phyloP scores from a whole-genome alignment of 1,140 invertebrate genomes.

The Akabosia matsudoensis region DNA sequence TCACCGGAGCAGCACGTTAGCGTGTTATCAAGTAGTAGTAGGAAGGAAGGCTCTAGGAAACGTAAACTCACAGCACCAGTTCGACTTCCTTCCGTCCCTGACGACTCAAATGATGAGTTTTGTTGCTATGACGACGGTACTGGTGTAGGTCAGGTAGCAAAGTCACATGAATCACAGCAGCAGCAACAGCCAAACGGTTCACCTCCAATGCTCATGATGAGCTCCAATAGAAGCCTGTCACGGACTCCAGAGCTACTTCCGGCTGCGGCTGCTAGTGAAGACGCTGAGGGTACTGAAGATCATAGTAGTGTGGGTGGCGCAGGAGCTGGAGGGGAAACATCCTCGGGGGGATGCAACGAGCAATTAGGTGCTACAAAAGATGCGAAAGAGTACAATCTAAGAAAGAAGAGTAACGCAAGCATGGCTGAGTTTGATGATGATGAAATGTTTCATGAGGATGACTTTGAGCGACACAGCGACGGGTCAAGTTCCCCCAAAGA shows the following conservation, averaged over 20 bases:
- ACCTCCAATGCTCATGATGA: slow-evolving; percentile 6
- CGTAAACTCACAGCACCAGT: slow-evolving; percentile 43
- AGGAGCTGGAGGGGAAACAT: neutral
- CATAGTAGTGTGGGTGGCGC: neutral
- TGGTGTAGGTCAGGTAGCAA: slow-evolving; percentile 23
- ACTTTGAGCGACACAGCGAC: neutral
- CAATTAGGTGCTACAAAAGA: slow-evolving; percentile 37
- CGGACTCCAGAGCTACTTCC: slow-evolving; percentile 1
- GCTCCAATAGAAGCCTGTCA: neutral
- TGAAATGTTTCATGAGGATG: neutral
- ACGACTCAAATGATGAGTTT: slow-evolving; percentile 46
- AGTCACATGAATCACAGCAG: no score
- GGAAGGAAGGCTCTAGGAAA: slow-evolving; percentile 41
- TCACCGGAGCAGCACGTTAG: neutral
- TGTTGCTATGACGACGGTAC: slow-evolving; percentile 47
- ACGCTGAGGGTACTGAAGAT: neutral
- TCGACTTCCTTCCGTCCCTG: slow-evolving; percentile 5
- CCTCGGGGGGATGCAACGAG: neutral
- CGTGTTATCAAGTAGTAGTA: neutral
- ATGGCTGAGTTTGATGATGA: slow-evolving; percentile 15
- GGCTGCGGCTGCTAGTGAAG: neutral
- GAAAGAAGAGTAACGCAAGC: neutral
- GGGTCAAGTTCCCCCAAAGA: neutral
- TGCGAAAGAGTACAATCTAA: neutral
- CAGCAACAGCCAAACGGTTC: slow-evolving; percentile 44